These are phyloP conservation scores for Palythoa caribaeorum DNA, from an alignment of 92 coral and sea anemone genomes.

Conservation along the genomic window DNA sequence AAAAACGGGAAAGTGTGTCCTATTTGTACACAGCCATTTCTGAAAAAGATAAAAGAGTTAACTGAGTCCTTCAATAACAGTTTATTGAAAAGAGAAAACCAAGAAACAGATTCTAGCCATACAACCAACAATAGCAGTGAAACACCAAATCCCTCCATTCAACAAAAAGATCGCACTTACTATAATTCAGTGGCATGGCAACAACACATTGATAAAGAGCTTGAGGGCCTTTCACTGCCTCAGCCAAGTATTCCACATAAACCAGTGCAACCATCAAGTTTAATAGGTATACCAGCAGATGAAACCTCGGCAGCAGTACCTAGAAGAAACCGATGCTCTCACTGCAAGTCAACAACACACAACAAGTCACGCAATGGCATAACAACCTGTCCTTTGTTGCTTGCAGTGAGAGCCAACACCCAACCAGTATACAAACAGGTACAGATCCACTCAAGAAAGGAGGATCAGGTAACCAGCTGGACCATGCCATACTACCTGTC, in stretches of 20 bases:
- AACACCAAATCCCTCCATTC: background rate
- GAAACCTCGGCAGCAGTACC: no score
- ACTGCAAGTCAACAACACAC: no score
- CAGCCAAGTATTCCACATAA: slow-evolving; percentile 50
- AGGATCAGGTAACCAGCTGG: no score
- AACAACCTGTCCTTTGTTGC: no score
- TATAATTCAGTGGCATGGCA: slow-evolving; percentile 54
- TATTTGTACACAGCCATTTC: slow-evolving; percentile 52
- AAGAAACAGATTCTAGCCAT: slow-evolving; percentile 11
- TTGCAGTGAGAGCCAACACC: no score
- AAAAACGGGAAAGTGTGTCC: slow-evolving; percentile 51
- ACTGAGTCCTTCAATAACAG: slow-evolving; percentile 46
- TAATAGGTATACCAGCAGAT: background rate
- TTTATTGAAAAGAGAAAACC: slow-evolving; percentile 27
- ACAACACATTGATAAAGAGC: background rate
- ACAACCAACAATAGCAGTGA: slow-evolving; percentile 20
- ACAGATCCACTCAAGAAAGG: no score
- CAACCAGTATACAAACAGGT: background rate
- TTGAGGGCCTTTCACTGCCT: slow-evolving; percentile 28
- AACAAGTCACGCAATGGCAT: no score
- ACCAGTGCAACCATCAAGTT: background rate
- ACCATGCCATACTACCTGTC: no score
- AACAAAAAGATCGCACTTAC: slow-evolving; percentile 25
- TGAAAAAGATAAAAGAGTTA: slow-evolving; percentile 35
- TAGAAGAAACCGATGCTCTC: no score